Evolutionary conservation across 2,888 invertebrate genomes (phyloP), one percentile per base, ranked within the genome.

Genomic region (Agriopis aurantiaria): DNA sequence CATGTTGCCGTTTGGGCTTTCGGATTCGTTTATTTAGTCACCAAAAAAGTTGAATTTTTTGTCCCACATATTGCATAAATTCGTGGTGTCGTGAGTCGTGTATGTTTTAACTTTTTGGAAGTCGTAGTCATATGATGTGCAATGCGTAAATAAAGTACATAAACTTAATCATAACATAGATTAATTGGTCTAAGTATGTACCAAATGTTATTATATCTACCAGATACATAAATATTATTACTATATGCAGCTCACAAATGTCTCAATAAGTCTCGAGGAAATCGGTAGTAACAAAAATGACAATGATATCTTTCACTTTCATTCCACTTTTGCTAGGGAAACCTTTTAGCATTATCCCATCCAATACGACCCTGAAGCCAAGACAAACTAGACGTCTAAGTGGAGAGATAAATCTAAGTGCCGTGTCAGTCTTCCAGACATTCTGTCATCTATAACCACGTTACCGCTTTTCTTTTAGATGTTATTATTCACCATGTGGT

Each of bases 331-430:
- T 45, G 51, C 57, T 41, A 10, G 49, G 56, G 33, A 69, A 69
- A 60, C 69, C 69, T 69, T 65, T 69, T 58, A 65, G 52, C 45
- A 57, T 65, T 62, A 61, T 53, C 65, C 52, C 51, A 65, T 69
- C 58, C 48, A 23, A 45, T 60, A 12, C 45, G 61, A 65, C 59
- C 65, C 45, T 57, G 69, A 14, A 62, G 60, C 57, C 61, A 69
- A 52, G 69, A 69, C 52, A 69, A 69, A 69, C 69, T 65, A 69
- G 65, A 48, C 61, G 41, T 41, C 65, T 69, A 65, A 69, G 65
- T 69, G 65, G 61, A 53, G 17, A 69, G 61, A 65, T 69, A 69
- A 69, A 69, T 69, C 65, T 65, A 69, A 69, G 69, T 69, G 69
- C 41, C 65, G 57, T 65, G 65, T 69, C 69, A 61, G 52, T 62